These are phyloP conservation scores for Ylistrum balloti DNA, from an alignment of 1,140 invertebrate species.

Conservation along the genomic window DNA sequence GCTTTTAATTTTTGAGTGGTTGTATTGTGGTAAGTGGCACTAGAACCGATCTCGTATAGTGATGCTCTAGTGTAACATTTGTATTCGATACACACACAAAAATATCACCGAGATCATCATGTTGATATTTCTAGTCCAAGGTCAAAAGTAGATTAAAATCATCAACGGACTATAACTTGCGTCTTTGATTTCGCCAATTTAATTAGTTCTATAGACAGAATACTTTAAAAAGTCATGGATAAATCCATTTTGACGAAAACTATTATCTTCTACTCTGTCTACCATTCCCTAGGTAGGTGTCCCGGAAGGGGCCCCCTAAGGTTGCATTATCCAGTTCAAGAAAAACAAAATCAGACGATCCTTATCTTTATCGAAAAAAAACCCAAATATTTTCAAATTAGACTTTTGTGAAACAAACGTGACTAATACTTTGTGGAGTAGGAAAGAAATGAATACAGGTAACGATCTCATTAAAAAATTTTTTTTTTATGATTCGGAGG, in stretches of 20 bases:
- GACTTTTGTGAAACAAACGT: too few species aligned
- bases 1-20: neutral
- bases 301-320: neutral
- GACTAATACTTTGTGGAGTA: too few species aligned
- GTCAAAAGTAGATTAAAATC: slow-evolving; percentile 29
- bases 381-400: too few species aligned
- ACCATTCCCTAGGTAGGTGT: slow-evolving; percentile 23
- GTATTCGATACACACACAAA: neutral
- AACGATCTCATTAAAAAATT: too few species aligned
- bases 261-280: neutral
- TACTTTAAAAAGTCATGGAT: neutral
- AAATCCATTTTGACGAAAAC: slow-evolving; percentile 34
- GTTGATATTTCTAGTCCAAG: slow-evolving; percentile 25
- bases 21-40: neutral
- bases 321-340: neutral
- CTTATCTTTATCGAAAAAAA: too few species aligned
- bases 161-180: slow-evolving; percentile 11
- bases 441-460: too few species aligned
- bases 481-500: neutral
- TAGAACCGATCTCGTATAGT: neutral
- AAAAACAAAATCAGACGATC: neutral
- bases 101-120: neutral
- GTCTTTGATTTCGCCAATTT: slow-evolving; percentile 32
- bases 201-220: slow-evolving; percentile 29
- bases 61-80: slow-evolving; percentile 27